Percentiles rank a stretch among this genome's conserved stretches.
These are phyloP conservation scores for Laothoe populi DNA, from an alignment of 2,888 invertebrate genomes.

Conservation along the genomic window DNA sequence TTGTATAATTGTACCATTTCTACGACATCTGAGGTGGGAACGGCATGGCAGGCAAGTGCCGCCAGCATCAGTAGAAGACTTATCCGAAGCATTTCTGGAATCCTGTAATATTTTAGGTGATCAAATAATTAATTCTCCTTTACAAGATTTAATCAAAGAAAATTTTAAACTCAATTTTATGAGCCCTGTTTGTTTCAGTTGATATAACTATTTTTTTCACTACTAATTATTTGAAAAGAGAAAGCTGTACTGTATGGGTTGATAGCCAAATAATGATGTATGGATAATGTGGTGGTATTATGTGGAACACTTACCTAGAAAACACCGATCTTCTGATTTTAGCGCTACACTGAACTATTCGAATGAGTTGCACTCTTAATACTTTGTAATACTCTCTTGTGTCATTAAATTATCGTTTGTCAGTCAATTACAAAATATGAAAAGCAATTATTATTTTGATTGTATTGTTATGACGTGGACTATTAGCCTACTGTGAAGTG, in stretches of 20 bases:
- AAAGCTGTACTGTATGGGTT: too few relatives aligned
- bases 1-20: slow-evolving; percentile 4
- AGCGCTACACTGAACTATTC: neutral
- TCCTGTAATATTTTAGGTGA: neutral
- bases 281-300: too few relatives aligned
- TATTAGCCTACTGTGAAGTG: too few relatives aligned
- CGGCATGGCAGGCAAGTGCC: neutral
- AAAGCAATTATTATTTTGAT: too few relatives aligned
- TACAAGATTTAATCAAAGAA: too few relatives aligned
- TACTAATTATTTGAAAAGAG: too few relatives aligned
- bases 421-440: neutral
- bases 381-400: neutral
- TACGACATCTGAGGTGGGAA: neutral
- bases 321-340: neutral
- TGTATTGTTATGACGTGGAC: too few relatives aligned
- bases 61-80: neutral
- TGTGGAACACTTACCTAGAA: neutral
- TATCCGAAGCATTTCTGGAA: neutral
- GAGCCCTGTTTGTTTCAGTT: too few relatives aligned
- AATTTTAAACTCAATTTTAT: too few relatives aligned
- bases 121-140: too few relatives aligned
- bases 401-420: neutral
- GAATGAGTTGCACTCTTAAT: neutral
- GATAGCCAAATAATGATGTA: too few relatives aligned
- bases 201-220: too few relatives aligned